These are phyloP conservation scores for Drosophila equinoxialis DNA, from an alignment of 1,140 invertebrate genomes.

Conservation along the genomic window DNA sequence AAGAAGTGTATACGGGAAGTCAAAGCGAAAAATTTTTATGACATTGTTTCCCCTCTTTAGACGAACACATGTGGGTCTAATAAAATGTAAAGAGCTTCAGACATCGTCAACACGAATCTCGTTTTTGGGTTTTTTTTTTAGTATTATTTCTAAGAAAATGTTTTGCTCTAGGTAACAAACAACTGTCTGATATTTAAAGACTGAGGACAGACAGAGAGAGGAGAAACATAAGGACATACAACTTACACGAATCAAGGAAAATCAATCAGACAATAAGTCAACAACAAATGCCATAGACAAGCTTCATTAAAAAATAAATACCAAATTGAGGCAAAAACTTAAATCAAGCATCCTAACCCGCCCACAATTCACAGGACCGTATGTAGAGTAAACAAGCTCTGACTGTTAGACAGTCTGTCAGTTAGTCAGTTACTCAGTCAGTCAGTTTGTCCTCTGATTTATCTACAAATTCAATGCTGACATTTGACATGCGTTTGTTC, in stretches of 20 bases:
- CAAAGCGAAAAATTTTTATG: conserved; percentile 58
- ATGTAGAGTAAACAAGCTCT: conserved; percentile 34
- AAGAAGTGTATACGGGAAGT: neutral
- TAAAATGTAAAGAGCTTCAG: conserved; percentile 65
- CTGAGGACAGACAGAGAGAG: neutral
- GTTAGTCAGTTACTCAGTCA: neutral
- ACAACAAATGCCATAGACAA: conserved; percentile 18
- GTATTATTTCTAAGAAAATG: conserved; percentile 29
- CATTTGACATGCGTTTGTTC: conserved; percentile 72
- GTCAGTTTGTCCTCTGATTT: conserved; percentile 49
- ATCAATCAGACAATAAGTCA: conserved; percentile 67
- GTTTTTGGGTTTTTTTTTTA: conserved; percentile 21
- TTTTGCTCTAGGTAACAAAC: conserved; percentile 16
- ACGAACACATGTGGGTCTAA: conserved; percentile 45
- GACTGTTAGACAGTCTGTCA: neutral
- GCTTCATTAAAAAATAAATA: conserved; percentile 72
- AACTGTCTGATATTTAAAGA: neutral
- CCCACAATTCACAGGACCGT: conserved; percentile 36
- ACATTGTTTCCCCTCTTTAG: conserved; percentile 38
- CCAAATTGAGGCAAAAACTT: conserved; percentile 28
- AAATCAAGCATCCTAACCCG: conserved; percentile 18
- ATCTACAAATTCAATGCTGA: conserved; percentile 58
- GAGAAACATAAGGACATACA: neutral
- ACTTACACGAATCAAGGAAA: conserved; percentile 22
- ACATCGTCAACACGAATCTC: conserved; percentile 31